Conservation (phyloP, 2,888 invertebrate species). For the Sclerodermus sp. region DNA sequence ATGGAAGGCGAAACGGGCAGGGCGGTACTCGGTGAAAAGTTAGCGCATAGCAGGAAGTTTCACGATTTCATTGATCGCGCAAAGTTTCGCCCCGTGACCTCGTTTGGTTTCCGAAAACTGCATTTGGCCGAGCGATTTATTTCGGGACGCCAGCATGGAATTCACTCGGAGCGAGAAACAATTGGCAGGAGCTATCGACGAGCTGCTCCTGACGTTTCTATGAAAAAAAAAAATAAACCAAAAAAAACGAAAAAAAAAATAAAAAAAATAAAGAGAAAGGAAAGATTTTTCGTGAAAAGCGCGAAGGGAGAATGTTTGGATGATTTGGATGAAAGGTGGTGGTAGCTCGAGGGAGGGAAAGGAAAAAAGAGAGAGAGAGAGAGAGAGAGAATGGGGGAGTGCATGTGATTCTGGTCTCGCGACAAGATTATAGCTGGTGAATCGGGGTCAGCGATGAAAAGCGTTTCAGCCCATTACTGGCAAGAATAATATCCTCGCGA, state of each 20-base stretch:
- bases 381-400: background rate
- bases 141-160: background rate
- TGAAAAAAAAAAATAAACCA: no score
- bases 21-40: slow-evolving; percentile 19
- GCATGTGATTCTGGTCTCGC: background rate
- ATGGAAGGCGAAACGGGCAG: slow-evolving; percentile 14
- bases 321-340: background rate
- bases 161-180: background rate
- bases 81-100: slow-evolving; percentile 18
- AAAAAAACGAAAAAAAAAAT: background rate
- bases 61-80: slow-evolving; percentile 30
- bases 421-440: slow-evolving; percentile 15
- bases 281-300: slow-evolving; percentile 1
- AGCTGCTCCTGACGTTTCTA: background rate
- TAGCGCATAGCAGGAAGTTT: slow-evolving; percentile 24
- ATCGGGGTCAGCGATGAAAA: slow-evolving; percentile 14
- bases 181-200: background rate
- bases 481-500: slow-evolving; percentile 9
- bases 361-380: background rate
- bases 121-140: slow-evolving; percentile 6
- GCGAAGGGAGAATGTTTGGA: background rate
- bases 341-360: background rate
- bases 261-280: background rate
- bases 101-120: no score
- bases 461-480: slow-evolving; percentile 12